Evolutionary conservation across 2,888 invertebrate genomes (phyloP).

Genomic region (Chydorus sphaericus): DNA sequence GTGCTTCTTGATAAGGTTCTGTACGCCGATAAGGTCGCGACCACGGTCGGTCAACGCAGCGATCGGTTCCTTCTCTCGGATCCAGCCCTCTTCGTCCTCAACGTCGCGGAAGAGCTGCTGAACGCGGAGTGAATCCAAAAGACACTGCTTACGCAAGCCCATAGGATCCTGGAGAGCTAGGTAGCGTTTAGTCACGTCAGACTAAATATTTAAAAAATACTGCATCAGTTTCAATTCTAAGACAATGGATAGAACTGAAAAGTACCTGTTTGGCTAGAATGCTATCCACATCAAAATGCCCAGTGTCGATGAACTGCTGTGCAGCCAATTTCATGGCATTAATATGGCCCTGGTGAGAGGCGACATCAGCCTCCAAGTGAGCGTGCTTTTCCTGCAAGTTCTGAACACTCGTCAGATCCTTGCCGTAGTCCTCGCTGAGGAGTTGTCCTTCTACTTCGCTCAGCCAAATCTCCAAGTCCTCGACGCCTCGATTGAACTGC

Average conservation of each 20-base stretch:
- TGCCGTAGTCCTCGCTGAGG: constrained; percentile 94
- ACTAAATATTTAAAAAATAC: constrained; percentile 32
- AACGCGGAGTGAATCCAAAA: constrained; percentile 83
- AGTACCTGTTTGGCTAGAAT: constrained; percentile 58
- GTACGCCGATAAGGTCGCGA: constrained; percentile 95
- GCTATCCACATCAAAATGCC: constrained; percentile 94
- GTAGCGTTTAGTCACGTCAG: constrained; percentile 65
- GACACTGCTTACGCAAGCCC: constrained; percentile 70
- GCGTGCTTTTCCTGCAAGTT: constrained; percentile 98
- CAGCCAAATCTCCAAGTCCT: constrained; percentile 96
- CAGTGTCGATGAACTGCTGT: constrained; percentile 77
- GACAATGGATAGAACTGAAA: constrained; percentile 23
- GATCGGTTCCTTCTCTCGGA: constrained; percentile 96
- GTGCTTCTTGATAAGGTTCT: constrained; percentile 98
- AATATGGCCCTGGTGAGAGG: constrained; percentile 89
- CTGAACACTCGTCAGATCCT: constrained; percentile 95
- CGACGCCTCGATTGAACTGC: constrained; percentile 94
- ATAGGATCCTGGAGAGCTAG: constrained; percentile 72
- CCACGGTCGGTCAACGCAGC: constrained; percentile 89
- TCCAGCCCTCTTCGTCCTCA: constrained; percentile 99
- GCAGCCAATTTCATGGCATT: constrained; percentile 80
- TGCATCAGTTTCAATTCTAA: constrained; percentile 13
- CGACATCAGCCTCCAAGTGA: constrained; percentile 86
- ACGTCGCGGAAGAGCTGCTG: constrained; percentile 96
- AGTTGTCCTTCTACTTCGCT: constrained; percentile 87